Conservation (phyloP, 2,113 vertebrate species). For the Cebus imitator region DNA sequence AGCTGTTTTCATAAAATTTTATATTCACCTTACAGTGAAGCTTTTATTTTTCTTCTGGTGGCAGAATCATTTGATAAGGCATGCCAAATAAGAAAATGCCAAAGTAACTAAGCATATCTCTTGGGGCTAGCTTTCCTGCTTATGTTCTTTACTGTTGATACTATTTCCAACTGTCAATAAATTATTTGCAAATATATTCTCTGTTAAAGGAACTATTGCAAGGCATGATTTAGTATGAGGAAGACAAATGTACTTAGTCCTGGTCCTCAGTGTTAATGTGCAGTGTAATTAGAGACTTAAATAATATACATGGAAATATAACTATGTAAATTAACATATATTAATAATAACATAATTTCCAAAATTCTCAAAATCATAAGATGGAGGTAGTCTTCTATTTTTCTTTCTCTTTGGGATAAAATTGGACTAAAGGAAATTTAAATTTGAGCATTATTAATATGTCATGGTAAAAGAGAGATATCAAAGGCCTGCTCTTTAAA, state of each 20-base stretch:
- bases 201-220: conserved; percentile 48
- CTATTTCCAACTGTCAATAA: conserved; percentile 36
- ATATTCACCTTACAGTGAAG: conserved; percentile 68
- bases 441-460: conserved; percentile 35
- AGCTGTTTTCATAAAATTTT: conserved; percentile 74
- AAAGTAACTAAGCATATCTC: conserved; percentile 23
- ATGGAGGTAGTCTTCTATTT: conserved; percentile 11
- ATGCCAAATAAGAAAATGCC: conserved; percentile 48
- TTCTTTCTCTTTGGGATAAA: conserved; percentile 46
- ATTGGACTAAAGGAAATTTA: conserved; percentile 18
- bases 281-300: conserved; percentile 17
- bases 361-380: neutral
- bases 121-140: conserved; percentile 31
- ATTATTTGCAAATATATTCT: conserved; percentile 14
- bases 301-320: conserved; percentile 14
- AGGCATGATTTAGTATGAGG: neutral
- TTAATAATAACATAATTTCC: conserved; percentile 18
- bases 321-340: neutral
- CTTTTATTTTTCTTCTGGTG: conserved; percentile 56
- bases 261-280: neutral
- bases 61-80: conserved; percentile 53
- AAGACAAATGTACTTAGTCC: conserved; percentile 25
- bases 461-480: conserved; percentile 1
- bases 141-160: conserved; percentile 34
- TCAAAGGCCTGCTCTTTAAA: conserved; percentile 33